phyloP scores from a whole-genome alignment of 2,888 invertebrate genomes.

The Hyposoter didymator region DNA sequence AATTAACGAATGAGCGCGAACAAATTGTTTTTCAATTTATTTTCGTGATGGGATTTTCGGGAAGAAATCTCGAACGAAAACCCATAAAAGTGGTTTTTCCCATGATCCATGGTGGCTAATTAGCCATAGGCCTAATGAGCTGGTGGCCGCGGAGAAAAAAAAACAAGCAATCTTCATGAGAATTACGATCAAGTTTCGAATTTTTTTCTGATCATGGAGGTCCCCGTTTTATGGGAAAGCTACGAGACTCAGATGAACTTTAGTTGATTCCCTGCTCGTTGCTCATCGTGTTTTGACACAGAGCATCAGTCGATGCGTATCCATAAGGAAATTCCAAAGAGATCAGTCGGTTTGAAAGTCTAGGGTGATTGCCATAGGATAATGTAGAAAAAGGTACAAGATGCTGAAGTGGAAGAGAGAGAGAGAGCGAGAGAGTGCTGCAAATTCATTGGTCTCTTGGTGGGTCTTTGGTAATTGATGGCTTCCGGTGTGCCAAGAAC shows the following conservation, averaged over 20 bases:
- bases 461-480: slow-evolving; percentile 74
- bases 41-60: background rate
- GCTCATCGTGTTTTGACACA: background rate
- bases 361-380: slow-evolving; percentile 21
- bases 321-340: slow-evolving; percentile 23
- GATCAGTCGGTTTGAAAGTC: slow-evolving; percentile 15
- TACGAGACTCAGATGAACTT: background rate
- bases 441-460: slow-evolving; percentile 70
- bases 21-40: background rate
- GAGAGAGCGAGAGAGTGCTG: slow-evolving; percentile 42
- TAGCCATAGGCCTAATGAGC: slow-evolving; percentile 23
- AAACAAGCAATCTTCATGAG: slow-evolving; percentile 15
- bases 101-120: background rate
- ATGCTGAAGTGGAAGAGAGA: slow-evolving; percentile 3
- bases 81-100: background rate
- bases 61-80: background rate
- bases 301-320: background rate
- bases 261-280: slow-evolving; percentile 1
- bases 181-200: slow-evolving; percentile 1
- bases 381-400: slow-evolving; percentile 3
- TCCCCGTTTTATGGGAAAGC: background rate
- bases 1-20: background rate
- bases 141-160: slow-evolving; percentile 32
- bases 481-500: slow-evolving; percentile 72
- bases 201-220: background rate